Percentiles rank a stretch among this genome's conserved stretches.
Conservation (phyloP, 2,888 invertebrate genomes). For the Idaea aversata region DNA sequence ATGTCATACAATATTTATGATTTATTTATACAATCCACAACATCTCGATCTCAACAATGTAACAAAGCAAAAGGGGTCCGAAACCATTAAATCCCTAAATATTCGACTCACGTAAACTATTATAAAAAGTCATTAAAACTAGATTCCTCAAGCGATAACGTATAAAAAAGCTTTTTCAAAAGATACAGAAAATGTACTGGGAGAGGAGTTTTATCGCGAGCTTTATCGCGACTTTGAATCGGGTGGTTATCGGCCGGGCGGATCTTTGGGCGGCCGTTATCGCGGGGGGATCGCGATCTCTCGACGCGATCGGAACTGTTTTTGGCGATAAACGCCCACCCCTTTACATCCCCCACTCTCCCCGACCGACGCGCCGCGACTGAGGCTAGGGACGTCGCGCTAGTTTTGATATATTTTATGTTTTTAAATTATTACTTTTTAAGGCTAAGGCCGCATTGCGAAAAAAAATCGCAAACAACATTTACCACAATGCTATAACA, state of each 20-base stretch:
- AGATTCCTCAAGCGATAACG: slow-evolving; percentile 54
- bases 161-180: slow-evolving; percentile 61
- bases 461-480: no score
- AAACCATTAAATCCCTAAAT: slow-evolving; percentile 20
- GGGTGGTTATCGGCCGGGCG: slow-evolving; percentile 47
- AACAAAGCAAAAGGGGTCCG: not conserved
- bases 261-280: slow-evolving; percentile 36
- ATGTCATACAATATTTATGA: no score
- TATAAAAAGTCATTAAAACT: slow-evolving; percentile 61
- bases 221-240: slow-evolving; percentile 52
- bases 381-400: no score
- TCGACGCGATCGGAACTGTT: slow-evolving; percentile 50
- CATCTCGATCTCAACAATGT: not conserved
- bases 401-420: no score
- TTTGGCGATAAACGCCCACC: slow-evolving; percentile 57
- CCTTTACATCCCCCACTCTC: slow-evolving; percentile 26
- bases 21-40: not conserved
- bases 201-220: slow-evolving; percentile 46
- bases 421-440: no score
- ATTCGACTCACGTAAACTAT: slow-evolving; percentile 48
- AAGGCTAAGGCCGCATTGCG: no score
- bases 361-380: not conserved
- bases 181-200: slow-evolving; percentile 58
- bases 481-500: no score
- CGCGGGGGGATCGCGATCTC: slow-evolving; percentile 31